Percentiles rank a stretch among this genome's conserved stretches.
Conservation (phyloP, 2,797 vertebrate species). For the Microhierax caerulescens region DNA sequence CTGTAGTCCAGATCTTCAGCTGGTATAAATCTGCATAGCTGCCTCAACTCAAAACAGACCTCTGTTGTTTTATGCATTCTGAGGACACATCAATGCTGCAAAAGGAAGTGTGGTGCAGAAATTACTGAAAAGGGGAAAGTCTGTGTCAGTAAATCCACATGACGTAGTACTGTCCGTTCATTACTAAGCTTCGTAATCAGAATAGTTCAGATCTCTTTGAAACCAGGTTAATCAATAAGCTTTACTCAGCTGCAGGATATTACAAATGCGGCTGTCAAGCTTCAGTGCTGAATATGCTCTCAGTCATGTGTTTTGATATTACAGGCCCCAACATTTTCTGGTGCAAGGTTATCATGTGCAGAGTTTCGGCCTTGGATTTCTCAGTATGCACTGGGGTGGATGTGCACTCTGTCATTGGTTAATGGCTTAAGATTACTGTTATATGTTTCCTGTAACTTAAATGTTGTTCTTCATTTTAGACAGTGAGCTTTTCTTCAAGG, state of each 20-base stretch:
- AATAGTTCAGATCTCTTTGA: neutral
- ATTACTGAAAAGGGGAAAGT: neutral
- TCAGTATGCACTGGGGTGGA: neutral
- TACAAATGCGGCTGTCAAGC: neutral
- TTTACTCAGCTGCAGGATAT: neutral
- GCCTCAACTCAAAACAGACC: constrained; percentile 4
- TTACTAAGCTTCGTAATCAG: neutral
- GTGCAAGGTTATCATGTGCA: neutral
- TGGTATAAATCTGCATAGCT: neutral
- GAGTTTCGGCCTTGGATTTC: neutral
- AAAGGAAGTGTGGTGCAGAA: neutral
- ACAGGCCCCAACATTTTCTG: neutral
- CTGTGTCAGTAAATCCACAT: neutral
- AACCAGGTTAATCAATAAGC: neutral
- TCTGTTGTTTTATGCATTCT: neutral
- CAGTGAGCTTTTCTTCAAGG: neutral
- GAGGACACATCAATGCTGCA: neutral
- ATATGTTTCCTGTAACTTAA: neutral
- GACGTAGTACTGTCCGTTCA: neutral
- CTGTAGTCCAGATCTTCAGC: constrained; percentile 11
- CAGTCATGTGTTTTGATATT: neutral
- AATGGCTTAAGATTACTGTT: neutral
- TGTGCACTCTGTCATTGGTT: neutral
- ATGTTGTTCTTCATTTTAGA: neutral
- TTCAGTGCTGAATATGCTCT: neutral